Percentiles rank a stretch among this genome's conserved stretches.
Evolutionary conservation across 2,113 vertebrate genomes (phyloP).

Genomic region (Epinephelus fuscoguttatus): DNA sequence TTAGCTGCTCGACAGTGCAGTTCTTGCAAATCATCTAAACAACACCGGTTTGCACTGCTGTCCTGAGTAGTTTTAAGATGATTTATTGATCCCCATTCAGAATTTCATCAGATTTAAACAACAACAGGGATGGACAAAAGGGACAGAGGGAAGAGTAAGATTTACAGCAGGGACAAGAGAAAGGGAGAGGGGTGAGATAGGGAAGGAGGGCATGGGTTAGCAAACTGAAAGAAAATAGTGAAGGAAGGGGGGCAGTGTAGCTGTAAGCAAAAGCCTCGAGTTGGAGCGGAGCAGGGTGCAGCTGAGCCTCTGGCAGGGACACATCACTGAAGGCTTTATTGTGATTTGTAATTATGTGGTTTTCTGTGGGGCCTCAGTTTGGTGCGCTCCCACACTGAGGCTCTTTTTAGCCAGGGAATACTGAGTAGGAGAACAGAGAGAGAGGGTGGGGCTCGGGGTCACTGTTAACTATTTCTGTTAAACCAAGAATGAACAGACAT

Average conservation of each 20-base stretch:
- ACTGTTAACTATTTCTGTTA: slow-evolving; percentile 69
- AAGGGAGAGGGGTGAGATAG: not conserved
- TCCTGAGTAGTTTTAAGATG: not conserved
- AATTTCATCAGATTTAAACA: not conserved
- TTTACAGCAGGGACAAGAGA: slow-evolving; percentile 29
- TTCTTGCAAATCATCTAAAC: not conserved
- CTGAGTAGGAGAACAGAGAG: slow-evolving; percentile 78
- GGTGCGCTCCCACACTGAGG: slow-evolving; percentile 79
- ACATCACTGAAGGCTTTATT: slow-evolving; percentile 82
- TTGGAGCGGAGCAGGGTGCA: slow-evolving; percentile 73
- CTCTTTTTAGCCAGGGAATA: slow-evolving; percentile 77
- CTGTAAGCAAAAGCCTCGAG: slow-evolving; percentile 38
- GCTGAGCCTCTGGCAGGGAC: slow-evolving; percentile 77
- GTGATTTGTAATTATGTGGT: slow-evolving; percentile 86
- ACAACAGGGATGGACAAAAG: not conserved
- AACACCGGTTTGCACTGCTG: not conserved
- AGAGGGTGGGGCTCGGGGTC: slow-evolving; percentile 64
- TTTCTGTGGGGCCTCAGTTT: slow-evolving; percentile 81
- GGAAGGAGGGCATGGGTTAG: slow-evolving; percentile 32
- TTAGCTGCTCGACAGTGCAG: not conserved
- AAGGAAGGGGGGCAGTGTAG: slow-evolving; percentile 9
- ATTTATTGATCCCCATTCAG: not conserved
- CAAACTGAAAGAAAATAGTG: slow-evolving; percentile 44
- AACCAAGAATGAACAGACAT: slow-evolving; percentile 53
- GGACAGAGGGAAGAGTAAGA: not conserved